Conservation (phyloP, 2,797 vertebrate genomes). For the Decapterus maruadsi region DNA sequence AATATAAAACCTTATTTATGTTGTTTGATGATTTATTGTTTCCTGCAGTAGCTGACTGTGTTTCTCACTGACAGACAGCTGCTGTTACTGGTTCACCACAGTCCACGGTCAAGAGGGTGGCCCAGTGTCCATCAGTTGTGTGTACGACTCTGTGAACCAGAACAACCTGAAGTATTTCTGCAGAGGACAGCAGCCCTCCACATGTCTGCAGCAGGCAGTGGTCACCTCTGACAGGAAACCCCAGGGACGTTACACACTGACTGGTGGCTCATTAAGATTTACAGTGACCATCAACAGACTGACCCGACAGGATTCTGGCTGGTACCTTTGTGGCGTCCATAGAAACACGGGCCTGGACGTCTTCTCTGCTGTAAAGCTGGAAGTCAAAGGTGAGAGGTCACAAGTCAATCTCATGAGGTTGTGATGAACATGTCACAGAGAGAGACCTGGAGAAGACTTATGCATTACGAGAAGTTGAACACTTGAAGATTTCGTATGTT, state of each 20-base stretch:
- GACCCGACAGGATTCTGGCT: constrained; percentile 52
- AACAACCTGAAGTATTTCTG: constrained; percentile 64
- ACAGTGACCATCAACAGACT: constrained; percentile 53
- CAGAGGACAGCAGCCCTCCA: constrained; percentile 41
- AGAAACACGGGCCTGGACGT: constrained; percentile 18
- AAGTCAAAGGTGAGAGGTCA: constrained; percentile 48
- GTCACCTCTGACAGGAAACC: background rate
- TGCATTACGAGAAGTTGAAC: too few species aligned
- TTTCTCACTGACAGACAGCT: constrained; percentile 42
- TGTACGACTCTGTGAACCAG: background rate
- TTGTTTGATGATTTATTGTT: too few species aligned
- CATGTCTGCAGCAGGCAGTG: constrained; percentile 8
- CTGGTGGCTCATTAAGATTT: constrained; percentile 39
- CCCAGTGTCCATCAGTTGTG: constrained; percentile 53
- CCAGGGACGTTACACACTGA: constrained; percentile 13
- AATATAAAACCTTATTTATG: too few species aligned
- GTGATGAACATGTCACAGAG: too few species aligned
- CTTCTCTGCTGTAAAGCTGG: constrained; percentile 52
- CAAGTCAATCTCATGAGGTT: background rate
- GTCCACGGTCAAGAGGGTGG: constrained; percentile 14
- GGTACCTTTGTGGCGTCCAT: constrained; percentile 66
- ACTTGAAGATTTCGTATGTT: too few species aligned
- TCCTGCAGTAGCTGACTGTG: background rate
- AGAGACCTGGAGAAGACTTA: too few species aligned
- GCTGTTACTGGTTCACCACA: constrained; percentile 28